Evolutionary conservation across 2,888 invertebrate genomes (phyloP), one percentile per base, ranked within the genome.

Genomic region (Megalurothrips usitatus): DNA sequence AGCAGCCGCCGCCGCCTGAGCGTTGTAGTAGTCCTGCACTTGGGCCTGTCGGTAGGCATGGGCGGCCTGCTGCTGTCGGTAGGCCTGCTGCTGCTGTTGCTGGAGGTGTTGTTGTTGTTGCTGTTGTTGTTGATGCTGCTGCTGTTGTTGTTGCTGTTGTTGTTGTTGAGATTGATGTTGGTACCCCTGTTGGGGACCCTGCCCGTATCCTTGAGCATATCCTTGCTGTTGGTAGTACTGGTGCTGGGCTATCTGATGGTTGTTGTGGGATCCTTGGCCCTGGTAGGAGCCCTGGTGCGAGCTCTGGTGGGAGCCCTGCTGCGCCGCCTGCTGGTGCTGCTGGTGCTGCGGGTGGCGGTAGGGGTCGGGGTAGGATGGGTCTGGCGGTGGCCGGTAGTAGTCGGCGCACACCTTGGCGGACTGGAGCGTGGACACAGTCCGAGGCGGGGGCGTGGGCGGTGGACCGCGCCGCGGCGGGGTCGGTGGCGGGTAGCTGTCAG

Each of bases 1-100:
- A n/a, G 68, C 68, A n/a, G 68, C 68, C n/a, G 68, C 68, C 68
- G 68, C 68, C 10, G 68, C 68, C 68, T 75, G 68, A n/a, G 68
- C 68, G 68, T 75, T 75, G 68, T 75, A 75, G 68, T 75, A 75
- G 68, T 75, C 68, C 68, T 75, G 68, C 68, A 75, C 68, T 26
- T 75, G 68, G 26, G 26, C 68, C 10, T 75, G 68, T 10, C 68
- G 68, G 68, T 75, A 75, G 26, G 68, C 68, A 26, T 75, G 68
- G 12, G 23, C 23, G 23, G 68, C 68, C 68, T 75, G 68, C 68
- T 23, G 68, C 68, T 11, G 23, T 10, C 26, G 68, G 23, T 75
- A 26, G 23, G n/a, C 23, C 68, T 75, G 68, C 23, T 75, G 26
- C 26, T 75, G 68, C 23, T 75, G 68, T 26, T 75, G 68, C 26